Percentiles rank a stretch among this genome's conserved stretches.
These are phyloP conservation scores for Meiosimyza decipiens DNA, from an alignment of 2,888 invertebrate species.

Conservation along the genomic window DNA sequence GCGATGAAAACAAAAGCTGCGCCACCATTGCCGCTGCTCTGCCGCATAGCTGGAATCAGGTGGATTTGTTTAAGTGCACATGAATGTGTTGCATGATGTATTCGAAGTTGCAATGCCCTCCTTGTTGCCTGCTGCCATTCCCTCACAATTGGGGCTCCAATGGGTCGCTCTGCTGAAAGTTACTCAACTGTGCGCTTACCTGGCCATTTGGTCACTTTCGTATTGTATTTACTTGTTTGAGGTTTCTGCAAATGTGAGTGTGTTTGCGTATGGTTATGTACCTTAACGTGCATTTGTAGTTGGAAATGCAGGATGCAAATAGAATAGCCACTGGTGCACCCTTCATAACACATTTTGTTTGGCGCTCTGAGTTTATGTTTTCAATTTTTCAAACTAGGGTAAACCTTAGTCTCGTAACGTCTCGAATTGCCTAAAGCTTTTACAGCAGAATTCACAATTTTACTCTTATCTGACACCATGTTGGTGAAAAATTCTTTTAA, in stretches of 20 bases:
- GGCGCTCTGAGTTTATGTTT: neutral
- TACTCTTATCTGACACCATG: too few relatives aligned
- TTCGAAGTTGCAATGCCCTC: neutral
- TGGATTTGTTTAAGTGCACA: slow-evolving; percentile 19
- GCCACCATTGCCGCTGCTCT: neutral
- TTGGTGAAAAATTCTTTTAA: too few relatives aligned
- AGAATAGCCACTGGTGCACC: slow-evolving; percentile 25
- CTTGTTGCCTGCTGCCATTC: slow-evolving; percentile 5
- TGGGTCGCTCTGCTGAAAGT: slow-evolving; percentile 14
- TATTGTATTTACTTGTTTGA: slow-evolving; percentile 21
- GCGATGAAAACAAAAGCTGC: slow-evolving; percentile 12
- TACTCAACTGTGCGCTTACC: slow-evolving; percentile 45
- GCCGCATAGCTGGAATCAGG: neutral
- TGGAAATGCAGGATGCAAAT: slow-evolving; percentile 44
- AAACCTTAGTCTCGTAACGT: neutral
- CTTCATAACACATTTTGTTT: neutral
- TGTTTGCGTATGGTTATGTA: neutral
- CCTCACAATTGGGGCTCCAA: neutral
- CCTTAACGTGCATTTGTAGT: neutral
- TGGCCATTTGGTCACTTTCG: slow-evolving; percentile 49
- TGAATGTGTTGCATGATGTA: slow-evolving; percentile 24
- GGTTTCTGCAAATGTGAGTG: neutral
- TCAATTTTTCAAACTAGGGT: neutral
- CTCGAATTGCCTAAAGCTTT: too few relatives aligned
- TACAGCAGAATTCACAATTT: too few relatives aligned